Percentiles rank a stretch among this genome's conserved stretches.
Conservation (phyloP, 92 coral and sea anemone species). For the Actinostola sp. region DNA sequence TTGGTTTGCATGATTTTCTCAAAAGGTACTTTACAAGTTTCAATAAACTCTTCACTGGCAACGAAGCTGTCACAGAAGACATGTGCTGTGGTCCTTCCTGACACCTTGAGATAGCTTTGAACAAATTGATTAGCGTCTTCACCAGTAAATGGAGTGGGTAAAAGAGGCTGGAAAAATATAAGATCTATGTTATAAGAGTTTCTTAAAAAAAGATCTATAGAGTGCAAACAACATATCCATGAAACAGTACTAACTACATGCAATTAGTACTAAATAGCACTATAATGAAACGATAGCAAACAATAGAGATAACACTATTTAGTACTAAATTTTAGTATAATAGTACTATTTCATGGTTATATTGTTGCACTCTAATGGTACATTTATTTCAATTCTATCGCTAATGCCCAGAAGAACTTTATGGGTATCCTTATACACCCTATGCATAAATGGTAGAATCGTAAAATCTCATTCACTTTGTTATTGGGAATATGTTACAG, state of each 20-base stretch:
- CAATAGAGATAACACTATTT: no score
- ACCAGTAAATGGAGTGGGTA: conserved; percentile 92
- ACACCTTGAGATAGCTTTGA: conserved; percentile 66
- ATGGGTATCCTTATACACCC: no score
- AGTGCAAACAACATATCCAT: no score
- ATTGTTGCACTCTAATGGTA: no score
- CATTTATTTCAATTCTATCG: no score
- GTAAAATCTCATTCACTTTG: no score
- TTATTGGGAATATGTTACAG: no score
- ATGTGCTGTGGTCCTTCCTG: conserved; percentile 81
- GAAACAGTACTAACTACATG: background rate
- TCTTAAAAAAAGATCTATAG: background rate
- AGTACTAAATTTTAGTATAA: no score
- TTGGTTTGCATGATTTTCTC: conserved; percentile 88
- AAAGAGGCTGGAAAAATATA: conserved; percentile 61
- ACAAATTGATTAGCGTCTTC: conserved; percentile 87
- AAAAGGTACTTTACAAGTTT: conserved; percentile 79
- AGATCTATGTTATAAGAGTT: background rate
- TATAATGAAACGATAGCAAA: no score
- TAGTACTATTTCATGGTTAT: no score
- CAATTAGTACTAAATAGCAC: background rate
- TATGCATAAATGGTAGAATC: no score
- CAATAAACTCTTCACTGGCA: conserved; percentile 78
- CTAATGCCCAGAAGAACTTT: no score
- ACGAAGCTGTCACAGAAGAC: conserved; percentile 91